A percentile compares a stretch with the other conserved stretches of the same genome.
Conservation (phyloP, 2,113 vertebrate genomes). For the Sander lucioperca region DNA sequence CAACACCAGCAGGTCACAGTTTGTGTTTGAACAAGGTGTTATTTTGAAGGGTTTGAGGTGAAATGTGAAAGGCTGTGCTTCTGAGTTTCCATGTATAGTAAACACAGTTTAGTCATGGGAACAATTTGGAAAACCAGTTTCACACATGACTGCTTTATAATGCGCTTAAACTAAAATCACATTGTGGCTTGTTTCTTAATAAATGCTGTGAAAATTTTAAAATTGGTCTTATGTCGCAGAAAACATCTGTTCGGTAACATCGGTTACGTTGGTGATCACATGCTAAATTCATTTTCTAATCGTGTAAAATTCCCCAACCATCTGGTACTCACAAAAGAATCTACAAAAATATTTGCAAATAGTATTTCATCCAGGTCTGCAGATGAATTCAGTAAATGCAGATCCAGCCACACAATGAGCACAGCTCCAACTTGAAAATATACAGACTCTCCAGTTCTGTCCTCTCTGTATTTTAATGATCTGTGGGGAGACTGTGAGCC, state of each 20-base stretch:
- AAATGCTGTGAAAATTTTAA: neutral
- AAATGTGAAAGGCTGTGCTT: conserved; percentile 23
- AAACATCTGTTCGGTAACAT: conserved; percentile 40
- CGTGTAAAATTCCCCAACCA: conserved; percentile 41
- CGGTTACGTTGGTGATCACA: conserved; percentile 19
- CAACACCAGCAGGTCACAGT: conserved; percentile 7
- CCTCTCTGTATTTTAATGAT: conserved; percentile 64
- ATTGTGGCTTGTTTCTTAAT: neutral
- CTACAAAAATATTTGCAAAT: conserved; percentile 59
- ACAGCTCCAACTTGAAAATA: conserved; percentile 60
- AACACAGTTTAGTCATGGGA: conserved; percentile 69
- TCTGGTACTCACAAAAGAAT: conserved; percentile 42
- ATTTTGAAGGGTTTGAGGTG: conserved; percentile 22
- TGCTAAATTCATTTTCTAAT: conserved; percentile 57
- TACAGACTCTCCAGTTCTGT: conserved; percentile 53
- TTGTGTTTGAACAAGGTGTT: conserved; percentile 38
- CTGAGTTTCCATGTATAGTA: conserved; percentile 33
- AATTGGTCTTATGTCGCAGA: conserved; percentile 3
- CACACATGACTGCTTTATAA: conserved; percentile 55
- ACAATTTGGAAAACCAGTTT: conserved; percentile 45
- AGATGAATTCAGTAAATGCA: conserved; percentile 62
- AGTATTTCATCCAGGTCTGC: conserved; percentile 58
- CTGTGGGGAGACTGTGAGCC: conserved; percentile 55
- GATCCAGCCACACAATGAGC: conserved; percentile 59
- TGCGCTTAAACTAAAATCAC: neutral